Conservation (phyloP, 2,113 vertebrate genomes). For the Melanostigma gelatinosum region DNA sequence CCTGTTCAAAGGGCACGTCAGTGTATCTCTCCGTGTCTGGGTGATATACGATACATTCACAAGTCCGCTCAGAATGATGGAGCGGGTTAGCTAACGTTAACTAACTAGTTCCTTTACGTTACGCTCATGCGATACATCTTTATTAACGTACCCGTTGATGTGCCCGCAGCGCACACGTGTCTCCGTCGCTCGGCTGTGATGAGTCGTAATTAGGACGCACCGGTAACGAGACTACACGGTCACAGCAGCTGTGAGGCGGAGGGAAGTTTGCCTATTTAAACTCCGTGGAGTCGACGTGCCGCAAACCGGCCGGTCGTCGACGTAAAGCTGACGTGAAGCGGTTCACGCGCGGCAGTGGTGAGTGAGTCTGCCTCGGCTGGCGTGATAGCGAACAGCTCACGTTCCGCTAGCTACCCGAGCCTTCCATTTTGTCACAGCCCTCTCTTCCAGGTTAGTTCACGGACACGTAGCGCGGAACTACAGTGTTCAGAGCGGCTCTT, state of each 20-base stretch:
- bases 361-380: background rate
- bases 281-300: background rate
- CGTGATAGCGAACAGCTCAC: background rate
- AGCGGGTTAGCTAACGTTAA: background rate
- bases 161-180: background rate
- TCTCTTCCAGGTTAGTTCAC: background rate
- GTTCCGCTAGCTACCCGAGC: background rate
- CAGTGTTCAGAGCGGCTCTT: rapidly evolving
- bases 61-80: background rate
- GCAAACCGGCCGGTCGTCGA: background rate
- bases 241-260: background rate
- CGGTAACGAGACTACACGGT: background rate
- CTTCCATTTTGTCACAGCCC: too few relatives aligned
- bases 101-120: background rate
- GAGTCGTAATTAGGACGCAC: rapidly evolving
- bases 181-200: rapidly evolving
- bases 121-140: background rate
- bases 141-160: conserved; percentile 26
- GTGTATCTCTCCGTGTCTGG: background rate
- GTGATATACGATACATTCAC: background rate
- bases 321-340: conserved; percentile 3
- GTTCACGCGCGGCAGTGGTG: background rate
- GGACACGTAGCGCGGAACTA: background rate
- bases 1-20: background rate
- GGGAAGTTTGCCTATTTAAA: conserved; percentile 27